phyloP scores from a whole-genome alignment of 2,797 vertebrate genomes.

The Lepus oiostolus region DNA sequence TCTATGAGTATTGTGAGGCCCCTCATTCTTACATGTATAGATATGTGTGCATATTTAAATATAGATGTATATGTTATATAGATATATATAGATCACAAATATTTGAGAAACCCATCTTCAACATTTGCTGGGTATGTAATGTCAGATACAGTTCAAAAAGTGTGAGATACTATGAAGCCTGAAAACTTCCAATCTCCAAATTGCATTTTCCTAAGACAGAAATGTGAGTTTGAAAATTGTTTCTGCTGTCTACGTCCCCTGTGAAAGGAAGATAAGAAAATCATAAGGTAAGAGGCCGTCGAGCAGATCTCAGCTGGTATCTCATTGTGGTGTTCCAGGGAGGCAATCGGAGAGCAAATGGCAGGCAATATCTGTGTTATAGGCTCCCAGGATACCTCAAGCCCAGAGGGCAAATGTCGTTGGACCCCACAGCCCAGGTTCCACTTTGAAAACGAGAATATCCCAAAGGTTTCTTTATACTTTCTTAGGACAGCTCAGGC shows the following conservation, averaged over 20 bases:
- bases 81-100: not conserved
- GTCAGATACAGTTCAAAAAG: not conserved
- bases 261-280: not conserved
- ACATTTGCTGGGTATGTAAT: not conserved
- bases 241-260: not conserved
- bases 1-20: too few relatives aligned
- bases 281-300: not conserved
- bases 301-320: accelerated
- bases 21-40: not conserved
- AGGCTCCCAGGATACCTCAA: not conserved
- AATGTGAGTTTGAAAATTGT: not conserved
- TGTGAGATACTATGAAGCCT: not conserved
- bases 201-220: not conserved
- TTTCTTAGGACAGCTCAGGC: not conserved
- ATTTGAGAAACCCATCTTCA: not conserved
- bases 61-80: not conserved
- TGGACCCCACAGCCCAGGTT: not conserved
- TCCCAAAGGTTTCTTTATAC: not conserved
- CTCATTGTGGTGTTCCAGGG: not conserved
- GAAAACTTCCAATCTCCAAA: not conserved
- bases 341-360: not conserved
- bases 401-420: not conserved
- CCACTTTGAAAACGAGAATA: not conserved
- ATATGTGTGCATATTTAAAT: not conserved
- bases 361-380: too few relatives aligned